Evolutionary conservation across 2,113 vertebrate species (phyloP), one percentile per base, ranked within the genome.

Genomic region (Sylvia atricapilla): DNA sequence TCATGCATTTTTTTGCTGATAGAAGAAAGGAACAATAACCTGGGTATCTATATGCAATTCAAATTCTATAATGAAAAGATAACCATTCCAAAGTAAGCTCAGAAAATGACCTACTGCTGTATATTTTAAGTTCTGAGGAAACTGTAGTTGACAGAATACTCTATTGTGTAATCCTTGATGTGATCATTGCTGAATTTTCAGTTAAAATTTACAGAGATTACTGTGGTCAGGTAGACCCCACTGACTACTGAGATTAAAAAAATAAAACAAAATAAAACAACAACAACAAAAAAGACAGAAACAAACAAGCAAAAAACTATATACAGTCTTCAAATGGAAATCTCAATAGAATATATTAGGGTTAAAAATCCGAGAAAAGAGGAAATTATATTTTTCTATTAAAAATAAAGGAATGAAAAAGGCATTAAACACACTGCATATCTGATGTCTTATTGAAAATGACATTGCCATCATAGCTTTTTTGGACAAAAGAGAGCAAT

Each of bases 161-260:
- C 22, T 35, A 10, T 53, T 60, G 22, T 55, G 49, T 52, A 74
- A 74, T 52, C 43, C 28, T 88, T 73, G 30, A 80, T 77, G 41
- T 46, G 81, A 94, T 59, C 24, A 37, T 47, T 80, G 60, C 41
- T 88, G 58, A 67, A 93, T 91, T 95, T 90, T 55, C 60, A 89
- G 62, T 67, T 73, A 90, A 89, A 90, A 84, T 50, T 91, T 81
- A 81, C 75, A 92, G 23, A 94, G 81, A 97, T 97, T 88, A 49
- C 43, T 60, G 46, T 50, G 60, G 78, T 89, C 72, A 95, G 73
- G 93, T 68, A 81, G 46, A 91, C 20, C 10, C 62, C 19, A 47
- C 3, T 70, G 37, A 72, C 33, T 92, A 80, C 4, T 83, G 80
- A 79, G 44, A 91, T 83, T n/a, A n/a, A n/a, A n/a, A n/a, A n/a